These are phyloP conservation scores for Nematolebias whitei DNA, from an alignment of 2,113 vertebrate species.

Conservation along the genomic window DNA sequence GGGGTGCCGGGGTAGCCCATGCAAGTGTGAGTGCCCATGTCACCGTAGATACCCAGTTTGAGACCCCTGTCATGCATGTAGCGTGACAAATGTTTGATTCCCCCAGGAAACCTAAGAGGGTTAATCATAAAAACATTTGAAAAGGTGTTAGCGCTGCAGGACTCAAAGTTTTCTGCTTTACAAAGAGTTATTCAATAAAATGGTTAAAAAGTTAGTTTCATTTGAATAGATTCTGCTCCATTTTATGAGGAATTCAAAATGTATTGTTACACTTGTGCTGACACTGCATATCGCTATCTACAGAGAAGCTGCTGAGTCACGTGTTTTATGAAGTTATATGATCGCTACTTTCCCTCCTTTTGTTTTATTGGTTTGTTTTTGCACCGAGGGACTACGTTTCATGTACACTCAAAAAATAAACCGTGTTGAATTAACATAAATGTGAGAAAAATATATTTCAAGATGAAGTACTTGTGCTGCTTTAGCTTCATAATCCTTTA, in stretches of 20 bases:
- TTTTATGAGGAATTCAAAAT: background rate
- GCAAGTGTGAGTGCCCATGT: constrained; percentile 89
- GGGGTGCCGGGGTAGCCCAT: constrained; percentile 89
- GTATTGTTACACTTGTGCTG: constrained; percentile 3
- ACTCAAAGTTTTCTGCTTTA: too few species aligned
- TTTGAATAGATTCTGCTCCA: background rate
- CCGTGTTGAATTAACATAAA: too few species aligned
- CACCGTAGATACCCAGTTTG: constrained; percentile 91
- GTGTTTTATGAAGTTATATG: constrained; percentile 6
- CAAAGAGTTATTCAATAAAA: too few species aligned
- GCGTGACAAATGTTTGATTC: constrained; percentile 85
- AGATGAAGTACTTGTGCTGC: too few species aligned
- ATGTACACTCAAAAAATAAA: too few species aligned
- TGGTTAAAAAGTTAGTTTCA: background rate
- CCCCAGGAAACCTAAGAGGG: constrained; percentile 84
- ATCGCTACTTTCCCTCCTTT: constrained; percentile 18
- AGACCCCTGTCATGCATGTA: constrained; percentile 89
- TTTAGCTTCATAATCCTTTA: too few species aligned
- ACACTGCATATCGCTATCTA: background rate
- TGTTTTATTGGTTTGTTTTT: constrained; percentile 24
- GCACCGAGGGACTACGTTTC: background rate
- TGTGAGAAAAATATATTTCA: too few species aligned
- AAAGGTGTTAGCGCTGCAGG: background rate
- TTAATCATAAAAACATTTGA: background rate
- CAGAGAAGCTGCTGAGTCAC: background rate